Percentiles rank a stretch among this genome's conserved stretches.
These are phyloP conservation scores for Halichoerus grypus DNA, from an alignment of 2,113 vertebrate species.

Conservation along the genomic window DNA sequence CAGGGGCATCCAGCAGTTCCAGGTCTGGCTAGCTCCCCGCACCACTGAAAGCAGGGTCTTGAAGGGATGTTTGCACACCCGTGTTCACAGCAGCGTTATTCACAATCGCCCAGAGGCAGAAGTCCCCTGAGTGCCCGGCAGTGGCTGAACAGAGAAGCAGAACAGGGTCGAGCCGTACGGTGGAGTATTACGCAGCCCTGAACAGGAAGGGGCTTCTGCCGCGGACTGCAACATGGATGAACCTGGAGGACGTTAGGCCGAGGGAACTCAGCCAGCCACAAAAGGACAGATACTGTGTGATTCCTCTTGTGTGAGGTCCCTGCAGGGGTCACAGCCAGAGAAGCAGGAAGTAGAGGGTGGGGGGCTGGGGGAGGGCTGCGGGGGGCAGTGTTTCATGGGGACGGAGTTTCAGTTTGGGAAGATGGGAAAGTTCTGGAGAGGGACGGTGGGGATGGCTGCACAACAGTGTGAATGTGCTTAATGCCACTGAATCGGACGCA, in stretches of 20 bases:
- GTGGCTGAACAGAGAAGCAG: rapidly evolving
- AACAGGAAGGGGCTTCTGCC: background rate
- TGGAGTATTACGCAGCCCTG: background rate
- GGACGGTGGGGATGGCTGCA: background rate
- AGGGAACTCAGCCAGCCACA: background rate
- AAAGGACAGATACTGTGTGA: rapidly evolving
- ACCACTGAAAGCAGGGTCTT: background rate
- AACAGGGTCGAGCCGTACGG: rapidly evolving
- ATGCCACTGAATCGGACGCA: rapidly evolving
- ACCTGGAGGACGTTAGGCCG: background rate
- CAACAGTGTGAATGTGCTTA: background rate
- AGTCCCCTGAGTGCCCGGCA: too few species aligned
- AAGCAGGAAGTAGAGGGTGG: background rate
- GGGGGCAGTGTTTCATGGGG: too few species aligned
- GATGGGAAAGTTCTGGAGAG: background rate
- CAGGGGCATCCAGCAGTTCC: background rate
- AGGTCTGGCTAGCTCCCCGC: too few species aligned
- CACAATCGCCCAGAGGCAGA: too few species aligned
- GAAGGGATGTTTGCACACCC: background rate
- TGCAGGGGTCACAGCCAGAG: rapidly evolving
- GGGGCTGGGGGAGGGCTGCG: background rate
- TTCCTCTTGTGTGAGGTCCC: background rate
- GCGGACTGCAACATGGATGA: rapidly evolving
- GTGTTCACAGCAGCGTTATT: rapidly evolving
- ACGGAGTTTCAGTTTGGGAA: background rate